Conservation (phyloP, 2,797 vertebrate species). For the Helarctos malayanus region DNA sequence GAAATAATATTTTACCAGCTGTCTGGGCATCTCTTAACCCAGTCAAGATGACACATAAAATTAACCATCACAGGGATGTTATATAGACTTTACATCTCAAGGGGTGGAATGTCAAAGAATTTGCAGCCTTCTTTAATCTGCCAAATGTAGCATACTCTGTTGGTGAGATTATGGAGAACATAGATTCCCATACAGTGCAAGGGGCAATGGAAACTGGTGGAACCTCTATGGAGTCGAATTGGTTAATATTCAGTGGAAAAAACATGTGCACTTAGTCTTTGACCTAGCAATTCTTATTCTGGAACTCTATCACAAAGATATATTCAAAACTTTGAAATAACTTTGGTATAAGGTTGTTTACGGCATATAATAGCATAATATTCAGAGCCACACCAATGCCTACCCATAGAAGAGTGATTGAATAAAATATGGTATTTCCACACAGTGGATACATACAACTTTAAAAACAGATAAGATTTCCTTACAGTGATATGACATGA, state of each 20-base stretch:
- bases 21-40: neutral
- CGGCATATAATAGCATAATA: neutral
- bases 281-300: neutral
- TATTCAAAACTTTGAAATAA: neutral
- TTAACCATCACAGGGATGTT: neutral
- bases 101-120: neutral
- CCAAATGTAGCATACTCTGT: neutral
- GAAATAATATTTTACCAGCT: neutral
- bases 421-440: neutral
- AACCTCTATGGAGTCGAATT: neutral
- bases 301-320: neutral
- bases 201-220: neutral
- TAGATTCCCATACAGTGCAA: neutral
- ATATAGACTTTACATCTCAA: neutral
- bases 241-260: neutral
- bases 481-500: neutral
- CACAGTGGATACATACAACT: neutral
- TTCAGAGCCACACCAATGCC: neutral
- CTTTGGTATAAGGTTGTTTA: neutral
- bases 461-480: neutral
- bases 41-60: neutral
- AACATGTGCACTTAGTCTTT: neutral
- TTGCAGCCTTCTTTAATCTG: neutral
- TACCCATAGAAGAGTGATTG: neutral
- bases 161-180: neutral